Evolutionary conservation across 2,888 invertebrate species (phyloP), one percentile per base, ranked within the genome.

Genomic region (Itoplectis maculator): DNA sequence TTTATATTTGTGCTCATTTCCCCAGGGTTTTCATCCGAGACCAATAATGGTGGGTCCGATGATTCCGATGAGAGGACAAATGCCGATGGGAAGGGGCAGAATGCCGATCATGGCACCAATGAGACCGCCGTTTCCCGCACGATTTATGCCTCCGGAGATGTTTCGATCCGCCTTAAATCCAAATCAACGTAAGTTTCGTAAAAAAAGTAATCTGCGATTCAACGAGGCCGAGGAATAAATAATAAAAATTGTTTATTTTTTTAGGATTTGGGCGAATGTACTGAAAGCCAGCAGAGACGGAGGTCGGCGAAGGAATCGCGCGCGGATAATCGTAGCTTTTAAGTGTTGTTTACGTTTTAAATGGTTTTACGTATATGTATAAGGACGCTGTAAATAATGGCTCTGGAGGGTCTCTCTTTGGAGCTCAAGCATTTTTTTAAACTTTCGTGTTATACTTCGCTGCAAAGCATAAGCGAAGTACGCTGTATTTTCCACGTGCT

Each of bases 31-130:
- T 45, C 85, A 85, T 23, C 86, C 86, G 2, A 86, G 90, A 63
- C 90, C 89, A 2, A 86, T 89, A n/a, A 86, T 90, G 84, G 80
- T 89, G 47, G 81, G 86, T 15, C 88, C 87, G 2, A 84, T 88
- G 79, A 81, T 90, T 45, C 86, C 86, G 20, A 81, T 88, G 23
- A 85, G 88, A 37, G 85, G 85, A 8, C 90, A 84, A n/a, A 72
- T 88, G 56, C 84, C 86, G 8, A 59, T 83, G 35, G 56, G 85
- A 4, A 83, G 85, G 54, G 84, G 87, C 49, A 82, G 84, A 61
- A 74, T 87, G 35, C 89, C 85, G 54, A 29, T 84, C 49, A 84
- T 84, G 76, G 84, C 87, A 29, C 83, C 81, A 35, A 84, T 88
- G 35, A 75, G 89, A 40, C 84, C 87, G 18, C 87, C 87, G 29